Evolutionary conservation across 2,888 invertebrate species (phyloP).

Genomic region (Drosophila robusta): DNA sequence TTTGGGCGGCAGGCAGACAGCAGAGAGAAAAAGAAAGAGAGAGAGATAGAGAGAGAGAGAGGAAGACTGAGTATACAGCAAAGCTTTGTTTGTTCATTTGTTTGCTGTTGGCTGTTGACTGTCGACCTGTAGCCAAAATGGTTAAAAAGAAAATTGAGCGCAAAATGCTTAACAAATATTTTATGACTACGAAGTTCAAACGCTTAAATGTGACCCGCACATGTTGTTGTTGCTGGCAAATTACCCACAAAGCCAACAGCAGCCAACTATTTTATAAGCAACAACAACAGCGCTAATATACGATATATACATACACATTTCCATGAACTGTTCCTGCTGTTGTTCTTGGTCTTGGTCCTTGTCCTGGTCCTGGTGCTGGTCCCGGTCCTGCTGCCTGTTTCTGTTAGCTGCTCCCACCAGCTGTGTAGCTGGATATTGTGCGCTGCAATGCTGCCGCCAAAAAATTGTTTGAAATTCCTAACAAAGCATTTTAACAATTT

Average conservation of each 20-base stretch:
- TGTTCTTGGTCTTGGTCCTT: background rate
- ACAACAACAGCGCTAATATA: slow-evolving; percentile 12
- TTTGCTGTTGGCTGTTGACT: slow-evolving; percentile 48
- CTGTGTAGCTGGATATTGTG: slow-evolving; percentile 15
- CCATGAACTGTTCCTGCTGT: slow-evolving; percentile 3
- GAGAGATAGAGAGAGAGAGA: background rate
- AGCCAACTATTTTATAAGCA: slow-evolving; percentile 49
- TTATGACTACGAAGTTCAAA: slow-evolving; percentile 77
- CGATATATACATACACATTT: slow-evolving; percentile 10
- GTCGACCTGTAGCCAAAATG: slow-evolving; percentile 72
- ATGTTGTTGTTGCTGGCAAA: slow-evolving; percentile 55
- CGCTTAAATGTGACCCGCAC: slow-evolving; percentile 71
- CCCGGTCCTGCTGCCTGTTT: slow-evolving; percentile 4
- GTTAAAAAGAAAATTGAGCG: slow-evolving; percentile 72
- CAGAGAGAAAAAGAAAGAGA: slow-evolving; percentile 4
- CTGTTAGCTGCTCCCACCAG: background rate
- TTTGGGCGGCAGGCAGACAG: slow-evolving; percentile 27
- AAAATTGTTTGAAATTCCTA: slow-evolving; percentile 79
- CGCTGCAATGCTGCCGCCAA: slow-evolving; percentile 52
- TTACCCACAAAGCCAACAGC: slow-evolving; percentile 65
- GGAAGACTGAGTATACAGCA: background rate
- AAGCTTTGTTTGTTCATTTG: slow-evolving; percentile 34
- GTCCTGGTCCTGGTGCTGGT: slow-evolving; percentile 4
- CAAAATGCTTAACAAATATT: slow-evolving; percentile 80
- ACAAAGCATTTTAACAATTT: slow-evolving; percentile 80